A percentile compares a stretch with the other conserved stretches of the same genome.
phyloP scores from a whole-genome alignment of 2,797 vertebrate genomes.

The Notoglanidium macrostoma region DNA sequence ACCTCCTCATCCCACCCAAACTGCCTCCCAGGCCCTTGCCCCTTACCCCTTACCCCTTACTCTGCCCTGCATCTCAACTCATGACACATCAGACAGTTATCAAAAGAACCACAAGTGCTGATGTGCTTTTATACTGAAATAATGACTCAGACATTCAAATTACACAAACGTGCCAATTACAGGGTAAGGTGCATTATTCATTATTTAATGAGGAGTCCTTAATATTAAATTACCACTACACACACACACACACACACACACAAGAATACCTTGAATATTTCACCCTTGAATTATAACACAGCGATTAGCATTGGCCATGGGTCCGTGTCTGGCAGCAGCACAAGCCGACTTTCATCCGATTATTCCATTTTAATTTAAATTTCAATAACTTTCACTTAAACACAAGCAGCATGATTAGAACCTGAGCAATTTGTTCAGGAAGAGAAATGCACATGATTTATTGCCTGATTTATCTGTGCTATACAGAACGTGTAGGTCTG shows the following conservation, averaged over 20 bases:
- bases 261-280: slow-evolving; percentile 22
- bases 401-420: not conserved
- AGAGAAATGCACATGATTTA: not conserved
- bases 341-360: slow-evolving; percentile 30
- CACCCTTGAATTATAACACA: slow-evolving; percentile 30
- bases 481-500: no score
- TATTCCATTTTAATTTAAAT: slow-evolving; percentile 19
- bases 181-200: slow-evolving; percentile 19
- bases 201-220: slow-evolving; percentile 10
- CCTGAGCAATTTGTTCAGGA: not conserved
- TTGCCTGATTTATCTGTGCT: not conserved
- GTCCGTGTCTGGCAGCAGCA: slow-evolving; percentile 25
- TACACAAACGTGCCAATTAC: slow-evolving; percentile 6
- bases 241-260: not conserved
- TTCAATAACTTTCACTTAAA: not conserved
- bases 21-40: no score
- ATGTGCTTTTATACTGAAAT: not conserved
- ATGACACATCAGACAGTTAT: not conserved
- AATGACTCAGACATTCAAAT: slow-evolving; percentile 35
- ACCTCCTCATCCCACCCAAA: no score
- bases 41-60: no score
- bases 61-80: no score
- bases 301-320: slow-evolving; percentile 33
- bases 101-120: not conserved
- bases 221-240: not conserved